phyloP scores from a whole-genome alignment of 2,797 vertebrate genomes.

The Amazona finschi region DNA sequence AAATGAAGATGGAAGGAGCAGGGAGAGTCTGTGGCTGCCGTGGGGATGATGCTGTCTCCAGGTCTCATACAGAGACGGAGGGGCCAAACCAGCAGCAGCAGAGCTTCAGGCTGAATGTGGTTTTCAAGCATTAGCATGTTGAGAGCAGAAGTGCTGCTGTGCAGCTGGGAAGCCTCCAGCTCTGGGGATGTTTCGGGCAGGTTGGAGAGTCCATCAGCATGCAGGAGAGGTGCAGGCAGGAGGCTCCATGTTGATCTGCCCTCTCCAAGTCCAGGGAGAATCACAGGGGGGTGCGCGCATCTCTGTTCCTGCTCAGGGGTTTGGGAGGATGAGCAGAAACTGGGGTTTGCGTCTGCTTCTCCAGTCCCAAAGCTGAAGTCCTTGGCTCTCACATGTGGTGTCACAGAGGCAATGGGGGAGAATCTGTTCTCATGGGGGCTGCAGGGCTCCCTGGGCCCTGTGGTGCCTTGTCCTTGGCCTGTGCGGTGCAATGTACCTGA shows the following conservation, averaged over 20 bases:
- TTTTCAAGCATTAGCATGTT: background rate
- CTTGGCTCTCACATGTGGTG: accelerated
- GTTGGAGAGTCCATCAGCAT: accelerated
- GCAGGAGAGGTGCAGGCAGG: background rate
- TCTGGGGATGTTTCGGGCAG: background rate
- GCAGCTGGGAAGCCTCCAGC: background rate
- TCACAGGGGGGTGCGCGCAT: accelerated
- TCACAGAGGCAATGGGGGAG: accelerated
- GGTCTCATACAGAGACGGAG: background rate
- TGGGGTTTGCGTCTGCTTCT: accelerated
- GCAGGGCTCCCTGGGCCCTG: background rate
- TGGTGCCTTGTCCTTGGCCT: background rate
- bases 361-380: background rate
- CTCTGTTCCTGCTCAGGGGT: accelerated
- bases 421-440: background rate
- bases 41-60: background rate
- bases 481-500: accelerated
- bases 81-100: background rate
- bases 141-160: background rate
- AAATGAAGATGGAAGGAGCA: background rate
- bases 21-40: accelerated
- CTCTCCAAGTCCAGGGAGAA: background rate
- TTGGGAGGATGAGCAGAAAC: background rate
- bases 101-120: background rate
- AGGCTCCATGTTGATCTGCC: accelerated